Evolutionary conservation across 1,140 invertebrate species (phyloP), one percentile per base, ranked within the genome.

Genomic region (Epicauta chinensis): DNA sequence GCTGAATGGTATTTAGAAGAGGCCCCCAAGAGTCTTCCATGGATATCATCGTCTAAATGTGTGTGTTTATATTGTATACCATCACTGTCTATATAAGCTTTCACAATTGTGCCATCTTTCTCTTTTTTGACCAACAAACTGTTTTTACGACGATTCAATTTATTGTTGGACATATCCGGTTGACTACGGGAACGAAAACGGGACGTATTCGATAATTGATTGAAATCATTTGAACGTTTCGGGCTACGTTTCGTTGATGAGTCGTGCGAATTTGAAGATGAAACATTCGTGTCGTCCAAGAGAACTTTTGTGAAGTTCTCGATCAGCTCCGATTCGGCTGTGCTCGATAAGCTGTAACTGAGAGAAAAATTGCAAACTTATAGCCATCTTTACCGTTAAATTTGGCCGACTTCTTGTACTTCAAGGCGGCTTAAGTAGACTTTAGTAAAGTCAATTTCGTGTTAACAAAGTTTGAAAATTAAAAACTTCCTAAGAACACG

Each of bases 41-140:
- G 4, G 23, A 23, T 2, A 23, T 23, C 23, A 0, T 23, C 11
- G 44, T 62, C 63, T 43, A 68, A 51, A 55, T 67, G 63, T 23
- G 66, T 63, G 48, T 68, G 66, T 23, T 58, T 55, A 44, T 68
- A 68, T 41, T 55, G 58, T 17, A 68, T 49, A 14, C 66, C 66
- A 54, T 68, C 66, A 9, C 46, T 34, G 44, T 66, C 66, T 4
- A 62, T 40, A 49, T 68, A 68, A 7, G 60, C 58, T 23, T 61
- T 61, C 23, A 62, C 55, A 6, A 58, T 56, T 39, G 55, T 56
- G 9, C 68, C 68, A 16, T 73, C 65, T 4, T 64, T 60, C n/a
- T 72, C 60, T 16, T 70, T 68, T 30, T 62, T 62, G 4, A 65
- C 35, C 12, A 62, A 36, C 45, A 63, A 61, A 7, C 59, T 61